Conservation (phyloP, 64 coral and sea anemone species). For the Montipora cactus region DNA sequence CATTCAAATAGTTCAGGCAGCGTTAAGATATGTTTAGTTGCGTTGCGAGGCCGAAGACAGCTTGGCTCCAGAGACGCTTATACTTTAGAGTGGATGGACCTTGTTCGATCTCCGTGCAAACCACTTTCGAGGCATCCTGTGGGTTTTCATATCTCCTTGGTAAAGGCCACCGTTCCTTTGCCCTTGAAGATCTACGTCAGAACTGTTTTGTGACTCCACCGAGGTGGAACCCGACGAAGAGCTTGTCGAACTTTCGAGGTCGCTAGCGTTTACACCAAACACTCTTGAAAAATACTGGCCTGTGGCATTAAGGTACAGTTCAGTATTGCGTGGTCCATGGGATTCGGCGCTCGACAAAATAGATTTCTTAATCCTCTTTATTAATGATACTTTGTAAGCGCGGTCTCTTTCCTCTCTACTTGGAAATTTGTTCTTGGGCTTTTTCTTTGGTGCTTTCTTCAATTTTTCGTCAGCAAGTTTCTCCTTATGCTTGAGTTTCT, state of each 20-base stretch:
- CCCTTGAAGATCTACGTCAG: not conserved
- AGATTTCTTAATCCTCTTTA: conserved; percentile 14
- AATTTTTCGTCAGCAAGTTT: not conserved
- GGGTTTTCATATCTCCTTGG: not conserved
- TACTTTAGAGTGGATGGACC: not conserved
- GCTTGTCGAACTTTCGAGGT: not conserved
- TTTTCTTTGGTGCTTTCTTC: not conserved
- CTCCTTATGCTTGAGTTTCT: not conserved
- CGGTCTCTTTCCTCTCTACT: not conserved
- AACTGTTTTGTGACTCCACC: not conserved
- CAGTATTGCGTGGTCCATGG: not conserved
- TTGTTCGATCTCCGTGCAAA: not conserved
- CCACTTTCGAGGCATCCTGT: not conserved
- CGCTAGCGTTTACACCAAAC: not conserved
- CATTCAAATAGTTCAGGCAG: too few species aligned
- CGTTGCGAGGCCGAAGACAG: too few species aligned
- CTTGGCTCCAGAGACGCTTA: too few species aligned
- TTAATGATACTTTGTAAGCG: not conserved
- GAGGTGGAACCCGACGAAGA: not conserved
- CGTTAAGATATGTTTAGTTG: too few species aligned
- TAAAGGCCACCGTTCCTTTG: not conserved
- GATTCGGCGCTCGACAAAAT: not conserved
- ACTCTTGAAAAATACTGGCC: not conserved
- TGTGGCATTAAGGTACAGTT: not conserved
- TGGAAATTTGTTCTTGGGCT: not conserved